Percentiles rank a stretch among this genome's conserved stretches.
These are phyloP conservation scores for Odontophorus gujanensis DNA, from an alignment of 2,113 vertebrate genomes.

Conservation along the genomic window DNA sequence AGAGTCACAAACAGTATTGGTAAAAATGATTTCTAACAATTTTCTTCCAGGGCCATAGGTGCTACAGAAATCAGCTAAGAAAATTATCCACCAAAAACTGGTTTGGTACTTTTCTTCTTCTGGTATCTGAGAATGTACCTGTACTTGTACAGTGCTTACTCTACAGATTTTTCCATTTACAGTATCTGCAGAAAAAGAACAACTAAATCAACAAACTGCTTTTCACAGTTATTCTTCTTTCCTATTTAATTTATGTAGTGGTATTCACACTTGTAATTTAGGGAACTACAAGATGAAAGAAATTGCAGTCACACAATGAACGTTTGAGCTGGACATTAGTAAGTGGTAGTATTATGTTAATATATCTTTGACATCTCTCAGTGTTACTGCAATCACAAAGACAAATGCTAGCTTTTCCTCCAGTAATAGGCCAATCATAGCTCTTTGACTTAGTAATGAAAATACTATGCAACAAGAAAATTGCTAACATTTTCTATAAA, in stretches of 20 bases:
- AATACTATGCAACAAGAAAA: slow-evolving; percentile 43
- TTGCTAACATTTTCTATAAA: slow-evolving; percentile 57
- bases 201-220: slow-evolving; percentile 61
- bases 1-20: not conserved
- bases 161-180: slow-evolving; percentile 46
- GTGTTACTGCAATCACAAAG: slow-evolving; percentile 35
- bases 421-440: slow-evolving; percentile 63
- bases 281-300: slow-evolving; percentile 62
- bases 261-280: slow-evolving; percentile 74
- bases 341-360: slow-evolving; percentile 64
- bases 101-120: slow-evolving; percentile 3
- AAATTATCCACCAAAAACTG: not conserved
- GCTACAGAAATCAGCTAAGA: not conserved
- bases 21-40: not conserved
- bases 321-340: slow-evolving; percentile 63
- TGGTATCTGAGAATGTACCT: not conserved
- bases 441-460: slow-evolving; percentile 60
- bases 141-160: not conserved
- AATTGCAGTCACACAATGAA: slow-evolving; percentile 56
- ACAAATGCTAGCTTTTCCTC: slow-evolving; percentile 62
- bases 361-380: slow-evolving; percentile 63
- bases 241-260: slow-evolving; percentile 68
- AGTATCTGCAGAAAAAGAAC: slow-evolving; percentile 42
- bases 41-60: not conserved
- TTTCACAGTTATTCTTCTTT: slow-evolving; percentile 70